Evolutionary conservation across 2,888 invertebrate species (phyloP).

Genomic region (Tricholauxania praeusta): DNA sequence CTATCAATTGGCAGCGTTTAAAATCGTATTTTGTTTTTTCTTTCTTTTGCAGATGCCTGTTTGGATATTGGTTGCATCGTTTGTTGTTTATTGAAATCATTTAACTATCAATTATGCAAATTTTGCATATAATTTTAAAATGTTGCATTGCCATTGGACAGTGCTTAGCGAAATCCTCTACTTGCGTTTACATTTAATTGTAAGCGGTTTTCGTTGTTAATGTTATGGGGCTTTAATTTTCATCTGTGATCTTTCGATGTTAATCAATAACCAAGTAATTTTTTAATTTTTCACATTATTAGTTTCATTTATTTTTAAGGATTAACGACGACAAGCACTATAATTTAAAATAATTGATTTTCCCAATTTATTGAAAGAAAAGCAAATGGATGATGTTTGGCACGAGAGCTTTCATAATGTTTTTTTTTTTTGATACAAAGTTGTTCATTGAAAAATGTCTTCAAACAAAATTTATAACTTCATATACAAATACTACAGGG

Average conservation of each 20-base stretch:
- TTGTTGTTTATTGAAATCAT: constrained; percentile 38
- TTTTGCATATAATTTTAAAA: constrained; percentile 58
- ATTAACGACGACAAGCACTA: no score
- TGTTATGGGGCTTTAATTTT: neutral
- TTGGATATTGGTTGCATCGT: constrained; percentile 1
- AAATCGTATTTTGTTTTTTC: neutral
- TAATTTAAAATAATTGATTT: no score
- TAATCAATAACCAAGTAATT: neutral
- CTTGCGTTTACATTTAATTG: constrained; percentile 27
- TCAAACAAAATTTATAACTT: no score
- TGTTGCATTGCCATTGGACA: constrained; percentile 51
- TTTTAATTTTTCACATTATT: neutral
- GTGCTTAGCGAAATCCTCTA: constrained; percentile 1
- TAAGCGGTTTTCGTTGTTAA: neutral
- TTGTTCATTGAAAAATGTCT: no score
- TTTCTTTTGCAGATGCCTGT: constrained; percentile 4
- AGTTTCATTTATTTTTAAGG: no score
- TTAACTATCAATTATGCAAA: constrained; percentile 61
- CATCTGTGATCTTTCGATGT: neutral
- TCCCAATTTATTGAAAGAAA: no score
- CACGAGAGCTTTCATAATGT: no score
- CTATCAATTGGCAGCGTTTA: neutral
- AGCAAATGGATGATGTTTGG: no score
- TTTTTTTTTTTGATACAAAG: no score
- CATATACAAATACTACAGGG: no score